A percentile compares a stretch with the other conserved stretches of the same genome.
Conservation (phyloP, 2,888 invertebrate genomes). For the Chorisops tibialis region DNA sequence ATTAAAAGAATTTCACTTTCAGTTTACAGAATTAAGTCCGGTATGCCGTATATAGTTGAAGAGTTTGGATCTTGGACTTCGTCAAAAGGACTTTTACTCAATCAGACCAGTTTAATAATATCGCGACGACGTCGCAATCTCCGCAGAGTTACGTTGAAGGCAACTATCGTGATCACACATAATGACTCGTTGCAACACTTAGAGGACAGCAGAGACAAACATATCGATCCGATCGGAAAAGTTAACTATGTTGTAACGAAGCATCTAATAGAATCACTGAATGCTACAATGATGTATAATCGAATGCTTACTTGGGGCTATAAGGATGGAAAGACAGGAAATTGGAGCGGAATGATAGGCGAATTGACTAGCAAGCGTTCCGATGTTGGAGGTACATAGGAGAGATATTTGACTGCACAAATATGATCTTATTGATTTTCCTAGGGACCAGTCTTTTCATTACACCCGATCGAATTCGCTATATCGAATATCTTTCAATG, state of each 20-base stretch:
- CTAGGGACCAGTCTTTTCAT: conserved; percentile 51
- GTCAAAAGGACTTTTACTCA: conserved; percentile 2
- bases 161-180: conserved; percentile 46
- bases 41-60: conserved; percentile 6
- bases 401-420: background rate
- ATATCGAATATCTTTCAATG: conserved; percentile 58
- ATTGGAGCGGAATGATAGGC: conserved; percentile 65
- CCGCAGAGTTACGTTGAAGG: conserved; percentile 38
- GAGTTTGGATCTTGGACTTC: conserved; percentile 20
- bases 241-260: conserved; percentile 60
- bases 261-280: conserved; percentile 57
- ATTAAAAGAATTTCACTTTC: background rate
- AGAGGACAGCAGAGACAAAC: conserved; percentile 50
- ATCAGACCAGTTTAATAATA: conserved; percentile 17
- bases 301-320: conserved; percentile 62
- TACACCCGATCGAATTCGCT: conserved; percentile 42
- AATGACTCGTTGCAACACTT: conserved; percentile 51
- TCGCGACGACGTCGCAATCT: conserved; percentile 40
- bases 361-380: conserved; percentile 57
- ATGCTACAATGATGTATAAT: conserved; percentile 55
- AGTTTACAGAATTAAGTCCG: conserved; percentile 26
- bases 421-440: conserved; percentile 17
- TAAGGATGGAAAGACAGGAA: conserved; percentile 52
- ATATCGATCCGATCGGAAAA: conserved; percentile 62
- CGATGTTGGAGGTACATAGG: conserved; percentile 54